phyloP scores from a whole-genome alignment of 2,797 vertebrate genomes.

The Botia almorhae region DNA sequence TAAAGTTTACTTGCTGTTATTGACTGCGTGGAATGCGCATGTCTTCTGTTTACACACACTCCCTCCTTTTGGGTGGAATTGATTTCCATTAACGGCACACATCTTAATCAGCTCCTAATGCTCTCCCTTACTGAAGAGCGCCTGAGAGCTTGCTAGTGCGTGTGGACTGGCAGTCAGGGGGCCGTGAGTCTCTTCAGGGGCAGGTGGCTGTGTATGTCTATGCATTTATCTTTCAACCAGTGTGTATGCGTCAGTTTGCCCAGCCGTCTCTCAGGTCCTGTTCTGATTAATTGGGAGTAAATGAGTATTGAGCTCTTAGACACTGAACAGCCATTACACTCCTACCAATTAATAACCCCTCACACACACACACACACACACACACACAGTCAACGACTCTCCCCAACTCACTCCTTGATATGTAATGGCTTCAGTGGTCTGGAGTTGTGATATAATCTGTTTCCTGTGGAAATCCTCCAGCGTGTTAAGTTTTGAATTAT shows the following conservation, averaged over 20 bases:
- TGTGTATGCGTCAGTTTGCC: constrained; percentile 44
- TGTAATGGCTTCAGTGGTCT: constrained; percentile 7
- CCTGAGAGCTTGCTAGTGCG: constrained; percentile 42
- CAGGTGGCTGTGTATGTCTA: constrained; percentile 26
- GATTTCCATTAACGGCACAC: constrained; percentile 58
- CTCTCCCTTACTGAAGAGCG: constrained; percentile 28
- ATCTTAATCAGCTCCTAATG: constrained; percentile 54
- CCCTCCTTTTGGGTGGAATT: constrained; percentile 50
- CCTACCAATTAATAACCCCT: constrained; percentile 56
- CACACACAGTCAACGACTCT: constrained; percentile 1
- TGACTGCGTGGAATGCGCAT: constrained; percentile 24
- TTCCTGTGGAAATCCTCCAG: constrained; percentile 5
- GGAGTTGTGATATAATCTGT: neutral
- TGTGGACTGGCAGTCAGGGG: constrained; percentile 9
- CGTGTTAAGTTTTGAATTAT: constrained; percentile 8
- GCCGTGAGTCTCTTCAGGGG: constrained; percentile 10
- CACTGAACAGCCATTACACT: constrained; percentile 71
- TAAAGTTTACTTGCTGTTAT: constrained; percentile 36
- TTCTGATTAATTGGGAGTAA: constrained; percentile 70
- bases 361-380: constrained; percentile 18
- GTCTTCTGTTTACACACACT: constrained; percentile 44
- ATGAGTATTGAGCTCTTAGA: constrained; percentile 69
- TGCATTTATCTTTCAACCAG: constrained; percentile 32
- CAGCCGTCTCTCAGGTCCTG: constrained; percentile 52
- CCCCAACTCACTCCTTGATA: constrained; percentile 8